Evolutionary conservation across 1,140 invertebrate genomes (phyloP).

Genomic region (Drosophila micromelanica): DNA sequence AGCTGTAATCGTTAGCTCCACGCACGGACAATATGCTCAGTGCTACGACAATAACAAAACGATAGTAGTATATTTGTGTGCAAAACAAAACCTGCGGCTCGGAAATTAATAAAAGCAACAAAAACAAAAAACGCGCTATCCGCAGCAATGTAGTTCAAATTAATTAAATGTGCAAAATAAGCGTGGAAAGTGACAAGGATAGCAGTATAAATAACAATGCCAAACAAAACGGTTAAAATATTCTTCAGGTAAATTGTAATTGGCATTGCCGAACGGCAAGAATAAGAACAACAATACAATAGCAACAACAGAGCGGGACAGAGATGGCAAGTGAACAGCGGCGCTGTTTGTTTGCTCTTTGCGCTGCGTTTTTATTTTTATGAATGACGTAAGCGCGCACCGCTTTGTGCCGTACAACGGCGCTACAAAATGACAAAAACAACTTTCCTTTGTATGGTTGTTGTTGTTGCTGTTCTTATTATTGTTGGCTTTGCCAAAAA

Average conservation of each 20-base stretch:
- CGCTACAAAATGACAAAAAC: slow-evolving; percentile 59
- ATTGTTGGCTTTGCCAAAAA: slow-evolving; percentile 39
- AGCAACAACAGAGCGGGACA: slow-evolving; percentile 43
- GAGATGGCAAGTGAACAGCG: slow-evolving; percentile 9
- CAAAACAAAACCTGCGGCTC: slow-evolving; percentile 41
- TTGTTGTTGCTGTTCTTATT: slow-evolving; percentile 34
- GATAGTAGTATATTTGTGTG: slow-evolving; percentile 18
- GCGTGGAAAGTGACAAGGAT: slow-evolving; percentile 31
- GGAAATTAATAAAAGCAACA: slow-evolving; percentile 11
- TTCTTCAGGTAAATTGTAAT: slow-evolving; percentile 71
- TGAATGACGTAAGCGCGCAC: slow-evolving; percentile 75
- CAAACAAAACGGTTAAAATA: slow-evolving; percentile 76
- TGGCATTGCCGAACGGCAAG: slow-evolving; percentile 11
- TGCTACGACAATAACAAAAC: slow-evolving; percentile 7
- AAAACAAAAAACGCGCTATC: slow-evolving; percentile 10
- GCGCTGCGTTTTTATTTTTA: slow-evolving; percentile 70
- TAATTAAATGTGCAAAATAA: slow-evolving; percentile 26
- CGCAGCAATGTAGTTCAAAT: slow-evolving; percentile 42
- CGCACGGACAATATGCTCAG: slow-evolving; percentile 23
- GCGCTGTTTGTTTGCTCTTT: slow-evolving; percentile 45
- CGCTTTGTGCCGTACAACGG: slow-evolving; percentile 43
- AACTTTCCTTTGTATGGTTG: slow-evolving; percentile 35
- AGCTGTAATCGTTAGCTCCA: slow-evolving; percentile 2
- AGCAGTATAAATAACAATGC: slow-evolving; percentile 51
- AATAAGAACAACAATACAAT: slow-evolving; percentile 33